A percentile compares a stretch with the other conserved stretches of the same genome.
phyloP scores from a whole-genome alignment of 2,113 vertebrate genomes.

The Hippolais icterina region DNA sequence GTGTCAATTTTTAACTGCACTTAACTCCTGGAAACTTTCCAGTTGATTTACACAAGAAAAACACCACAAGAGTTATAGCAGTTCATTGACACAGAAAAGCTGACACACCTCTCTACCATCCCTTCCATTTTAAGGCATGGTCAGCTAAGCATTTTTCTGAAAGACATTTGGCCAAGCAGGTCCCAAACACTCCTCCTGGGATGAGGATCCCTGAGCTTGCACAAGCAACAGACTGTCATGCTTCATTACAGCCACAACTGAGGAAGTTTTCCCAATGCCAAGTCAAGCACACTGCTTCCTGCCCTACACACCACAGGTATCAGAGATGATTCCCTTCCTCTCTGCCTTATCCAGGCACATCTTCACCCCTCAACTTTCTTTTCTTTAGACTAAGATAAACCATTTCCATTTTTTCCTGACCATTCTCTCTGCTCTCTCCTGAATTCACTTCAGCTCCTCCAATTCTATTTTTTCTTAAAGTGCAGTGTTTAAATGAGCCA shows the following conservation, averaged over 20 bases:
- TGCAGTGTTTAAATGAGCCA: background rate
- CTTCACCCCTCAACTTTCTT: background rate
- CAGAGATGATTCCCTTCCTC: background rate
- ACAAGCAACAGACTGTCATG: background rate
- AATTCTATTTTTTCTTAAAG: background rate
- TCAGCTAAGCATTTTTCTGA: background rate
- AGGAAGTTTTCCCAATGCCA: background rate
- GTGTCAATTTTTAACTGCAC: background rate
- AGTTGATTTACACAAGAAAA: background rate
- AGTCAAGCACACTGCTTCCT: background rate
- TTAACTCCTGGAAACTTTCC: background rate
- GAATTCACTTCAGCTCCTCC: background rate
- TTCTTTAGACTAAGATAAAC: background rate
- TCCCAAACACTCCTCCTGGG: background rate
- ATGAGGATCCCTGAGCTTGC: background rate
- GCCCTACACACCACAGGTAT: background rate
- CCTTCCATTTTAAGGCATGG: background rate
- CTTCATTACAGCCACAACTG: background rate
- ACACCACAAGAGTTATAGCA: background rate
- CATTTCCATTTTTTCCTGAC: background rate
- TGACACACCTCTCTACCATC: background rate
- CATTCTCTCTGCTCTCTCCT: background rate
- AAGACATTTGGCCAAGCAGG: background rate
- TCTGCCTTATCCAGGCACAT: background rate
- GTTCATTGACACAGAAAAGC: background rate